A percentile compares a stretch with the other conserved stretches of the same genome.
phyloP scores from a whole-genome alignment of 2,113 vertebrate species.

The Callocephalon fimbriatum region DNA sequence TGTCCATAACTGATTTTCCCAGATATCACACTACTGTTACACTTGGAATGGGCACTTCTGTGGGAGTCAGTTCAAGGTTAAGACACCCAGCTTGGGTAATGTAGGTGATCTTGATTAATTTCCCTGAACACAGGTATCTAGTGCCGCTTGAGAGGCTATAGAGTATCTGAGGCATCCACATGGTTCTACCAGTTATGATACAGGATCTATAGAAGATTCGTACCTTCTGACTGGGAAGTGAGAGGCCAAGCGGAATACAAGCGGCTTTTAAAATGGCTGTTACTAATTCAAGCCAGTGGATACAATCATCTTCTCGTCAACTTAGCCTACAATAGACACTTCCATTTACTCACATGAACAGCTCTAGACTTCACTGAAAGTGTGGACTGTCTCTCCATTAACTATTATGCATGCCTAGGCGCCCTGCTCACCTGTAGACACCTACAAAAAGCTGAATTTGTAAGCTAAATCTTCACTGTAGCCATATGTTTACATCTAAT shows the following conservation, averaged over 20 bases:
- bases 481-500: neutral
- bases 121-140: neutral
- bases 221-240: neutral
- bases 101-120: neutral
- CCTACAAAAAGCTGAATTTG: neutral
- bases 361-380: neutral
- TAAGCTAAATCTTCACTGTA: neutral
- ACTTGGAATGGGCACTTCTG: neutral
- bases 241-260: neutral
- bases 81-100: neutral
- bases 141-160: neutral
- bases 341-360: neutral
- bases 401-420: neutral
- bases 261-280: neutral
- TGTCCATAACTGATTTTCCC: neutral
- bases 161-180: neutral
- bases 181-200: neutral
- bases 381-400: neutral
- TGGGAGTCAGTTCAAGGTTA: neutral
- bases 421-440: neutral
- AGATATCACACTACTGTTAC: neutral
- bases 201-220: neutral
- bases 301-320: neutral
- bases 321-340: neutral
- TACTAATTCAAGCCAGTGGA: neutral